These are phyloP conservation scores for Lottia gigantea DNA, from an alignment of 2,888 invertebrate genomes.

Conservation along the genomic window DNA sequence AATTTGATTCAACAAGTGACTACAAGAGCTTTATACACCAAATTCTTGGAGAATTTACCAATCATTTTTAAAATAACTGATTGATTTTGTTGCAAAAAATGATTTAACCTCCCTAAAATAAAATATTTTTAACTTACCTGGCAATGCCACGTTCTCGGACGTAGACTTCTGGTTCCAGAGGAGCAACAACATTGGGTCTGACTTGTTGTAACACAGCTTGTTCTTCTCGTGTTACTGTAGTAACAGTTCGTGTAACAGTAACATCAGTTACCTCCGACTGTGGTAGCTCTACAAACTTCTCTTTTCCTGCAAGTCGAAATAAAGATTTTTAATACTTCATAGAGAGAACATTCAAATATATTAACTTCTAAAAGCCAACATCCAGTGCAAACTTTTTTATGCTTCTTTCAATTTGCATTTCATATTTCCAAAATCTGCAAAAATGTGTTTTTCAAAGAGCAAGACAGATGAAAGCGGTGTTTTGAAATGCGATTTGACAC, in stretches of 20 bases:
- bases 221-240: conserved; percentile 49
- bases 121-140: conserved; percentile 44
- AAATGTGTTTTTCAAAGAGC: too few species aligned
- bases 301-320: conserved; percentile 42
- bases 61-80: too few species aligned
- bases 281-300: conserved; percentile 60
- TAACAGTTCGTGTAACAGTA: conserved; percentile 55
- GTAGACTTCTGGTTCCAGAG: conserved; percentile 62
- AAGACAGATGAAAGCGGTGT: too few species aligned
- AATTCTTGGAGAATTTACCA: too few species aligned
- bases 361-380: background rate
- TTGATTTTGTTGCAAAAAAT: too few species aligned
- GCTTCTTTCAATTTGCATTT: too few species aligned
- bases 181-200: conserved; percentile 55
- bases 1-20: too few species aligned
- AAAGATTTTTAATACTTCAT: background rate
- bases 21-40: too few species aligned
- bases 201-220: conserved; percentile 44
- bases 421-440: background rate
- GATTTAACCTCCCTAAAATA: too few species aligned
- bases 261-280: conserved; percentile 36
- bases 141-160: conserved; percentile 61
- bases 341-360: background rate
- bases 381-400: too few species aligned
- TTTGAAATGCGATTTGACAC: too few species aligned